Evolutionary conservation across 2,797 vertebrate genomes (phyloP), one percentile per base, ranked within the genome.

Genomic region (Poeciliopsis turneri): DNA sequence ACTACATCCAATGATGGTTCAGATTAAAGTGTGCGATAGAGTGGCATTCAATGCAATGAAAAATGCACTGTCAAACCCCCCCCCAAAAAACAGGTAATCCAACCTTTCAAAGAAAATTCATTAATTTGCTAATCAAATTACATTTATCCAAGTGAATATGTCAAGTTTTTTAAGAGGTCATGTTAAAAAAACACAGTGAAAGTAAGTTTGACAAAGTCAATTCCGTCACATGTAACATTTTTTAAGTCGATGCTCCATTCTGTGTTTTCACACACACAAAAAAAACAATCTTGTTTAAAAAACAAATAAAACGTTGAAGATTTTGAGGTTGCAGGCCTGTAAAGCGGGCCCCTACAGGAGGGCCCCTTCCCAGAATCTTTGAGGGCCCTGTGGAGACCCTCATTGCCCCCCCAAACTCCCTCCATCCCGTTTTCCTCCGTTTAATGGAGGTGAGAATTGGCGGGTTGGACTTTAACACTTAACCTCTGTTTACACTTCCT

Each of bases 371-470:
- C 93, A 94, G 92, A 92, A 94, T 92, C 91, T 89, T 33, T 61
- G 78, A 86, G 86, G 74, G 57, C 84, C 85, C 85, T 78, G 85
- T 78, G 80, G 82, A 88, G 79, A 79, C 83, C 84, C 91, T 84
- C 68, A 73, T 28, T 1, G 6, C 72, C 43, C 84, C 46, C n/a
- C 82, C 33, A 2, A 1, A 0, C 39, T 7, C 39, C 39, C 59
- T 77, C 80, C 45, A 72, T 2, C 45, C 49, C 77, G n/a, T 80
- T 51, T 51, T 23, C 25, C n/a, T 59, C 55, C 1, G 2, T 95
- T 94, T 96, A 96, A 95, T 95, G 92, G 94, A 95, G 93, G 95
- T 96, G 96, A 96, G 93, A 96, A 95, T 94, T 95, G 92, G 95
- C 77, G 93, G 95, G 95, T 91, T 95, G 95, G 93, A 95, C 95